Evolutionary conservation across 2,113 vertebrate genomes (phyloP).

Genomic region (Vulpes ferrilata): DNA sequence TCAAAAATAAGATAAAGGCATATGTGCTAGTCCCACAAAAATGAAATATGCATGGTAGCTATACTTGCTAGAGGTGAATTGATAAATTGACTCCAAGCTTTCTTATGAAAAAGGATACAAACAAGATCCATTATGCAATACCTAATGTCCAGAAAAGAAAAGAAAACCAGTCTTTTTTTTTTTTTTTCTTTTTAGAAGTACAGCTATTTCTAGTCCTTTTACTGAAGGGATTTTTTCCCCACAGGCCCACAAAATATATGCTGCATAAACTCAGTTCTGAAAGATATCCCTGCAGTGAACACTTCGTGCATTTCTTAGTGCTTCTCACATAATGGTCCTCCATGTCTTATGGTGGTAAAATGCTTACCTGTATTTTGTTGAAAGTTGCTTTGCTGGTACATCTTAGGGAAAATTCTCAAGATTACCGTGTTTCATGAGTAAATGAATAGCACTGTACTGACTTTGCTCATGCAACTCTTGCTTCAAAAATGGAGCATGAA

Average conservation of each 20-base stretch:
- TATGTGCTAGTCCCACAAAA: not conserved
- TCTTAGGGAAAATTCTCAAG: too few relatives aligned
- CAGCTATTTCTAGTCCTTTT: not conserved
- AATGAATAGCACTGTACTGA: not conserved
- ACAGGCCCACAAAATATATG: not conserved
- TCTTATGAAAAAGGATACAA: not conserved
- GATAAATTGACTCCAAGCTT: not conserved
- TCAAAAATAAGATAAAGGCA: not conserved
- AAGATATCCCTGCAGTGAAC: not conserved
- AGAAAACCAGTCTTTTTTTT: not conserved
- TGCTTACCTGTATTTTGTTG: not conserved
- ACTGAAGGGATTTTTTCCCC: not conserved
- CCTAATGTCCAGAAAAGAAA: not conserved
- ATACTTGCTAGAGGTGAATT: not conserved
- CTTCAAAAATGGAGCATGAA: not conserved
- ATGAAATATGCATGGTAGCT: not conserved
- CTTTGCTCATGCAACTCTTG: not conserved
- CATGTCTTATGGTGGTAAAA: not conserved
- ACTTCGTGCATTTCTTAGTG: not conserved
- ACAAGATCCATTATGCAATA: not conserved
- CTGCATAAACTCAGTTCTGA: not conserved
- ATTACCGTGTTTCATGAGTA: not conserved
- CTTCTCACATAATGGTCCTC: not conserved
- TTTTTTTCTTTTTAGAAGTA: not conserved
- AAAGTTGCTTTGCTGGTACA: not conserved